Base-by-base conservation (phyloP, 2,797 vertebrate species). In the Diceros bicornis region DNA sequence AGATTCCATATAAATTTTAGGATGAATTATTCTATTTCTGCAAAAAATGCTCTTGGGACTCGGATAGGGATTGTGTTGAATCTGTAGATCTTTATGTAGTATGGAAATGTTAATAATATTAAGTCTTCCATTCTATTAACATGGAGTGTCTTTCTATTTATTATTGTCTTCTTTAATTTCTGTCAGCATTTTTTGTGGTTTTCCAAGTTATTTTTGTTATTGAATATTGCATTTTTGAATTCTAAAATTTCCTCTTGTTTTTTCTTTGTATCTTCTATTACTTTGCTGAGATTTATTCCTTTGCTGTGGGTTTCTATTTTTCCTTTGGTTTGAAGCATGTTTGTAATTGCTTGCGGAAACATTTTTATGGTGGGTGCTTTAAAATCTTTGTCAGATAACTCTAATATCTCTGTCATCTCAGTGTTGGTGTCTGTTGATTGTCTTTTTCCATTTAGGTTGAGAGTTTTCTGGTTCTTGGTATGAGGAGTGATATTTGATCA, bases 351-450 rank as follows among this genome's bases (percentile, higher is more conserved):
- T 64, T 66, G 18, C 20, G 85, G 18, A 57, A n/a, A 4, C 37
- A 34, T 68, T 84, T 89, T 84, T 77, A 14, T 89, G 41, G 9
- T 74, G 17, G 32, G 5, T 41, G 41, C 52, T 96, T 66, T 57
- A 89, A 85, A 74, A 68, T 75, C 29, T 57, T 89, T 66, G 21
- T 75, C 32, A 29, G 17, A 25, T 90, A 68, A 84, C 89, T 94
- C 41, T 81, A 25, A 71, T 44, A 23, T 81, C 25, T 84, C 50
- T 94, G 0, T 75, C 29, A 50, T n/a, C 34, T 74, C 34, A 29
- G 13, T 47, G 2, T 72, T 79, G 37, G 27, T 79, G 13, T 89
- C 32, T 74, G 0, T 72, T 66, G 27, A 34, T 87, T 71, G 32
- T 44, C 3, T 17, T 84, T 85, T 66, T 52, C 17, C 18, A 71